Base-by-base conservation (phyloP, 2,888 invertebrate species). In the Cantharis nigra region DNA sequence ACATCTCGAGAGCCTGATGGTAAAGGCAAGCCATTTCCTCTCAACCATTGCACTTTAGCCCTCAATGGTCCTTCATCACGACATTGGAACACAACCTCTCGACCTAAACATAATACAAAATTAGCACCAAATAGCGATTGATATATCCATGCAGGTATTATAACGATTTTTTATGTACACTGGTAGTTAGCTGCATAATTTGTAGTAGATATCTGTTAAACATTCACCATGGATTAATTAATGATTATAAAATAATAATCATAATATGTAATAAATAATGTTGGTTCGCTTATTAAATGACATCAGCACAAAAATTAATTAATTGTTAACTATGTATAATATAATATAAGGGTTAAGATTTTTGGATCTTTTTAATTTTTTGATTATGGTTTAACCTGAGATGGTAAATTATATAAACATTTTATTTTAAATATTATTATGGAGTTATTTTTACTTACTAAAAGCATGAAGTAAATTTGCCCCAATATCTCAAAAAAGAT, bases 31-130 rank as follows among this genome's bases (percentile, higher is more conserved):
- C 94, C 93, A 72, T 93, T 93, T 69, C 93, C 94, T 72, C 94
- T 91, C 0, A 92, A 86, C 95, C 96, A 96, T 49, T 91, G 91
- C 5, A 97, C 96, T 71, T 91, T 91, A 3, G 95, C 94, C 74
- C 97, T 91, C 0, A 91, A 87, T 0, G 92, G 92, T n/a, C 98
- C 96, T 88, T 96, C 96, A 85, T 97, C 97, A 81, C 97, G 94
- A 86, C 98, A 98, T 89, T 94, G 95, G 91, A 98, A 96, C 49
- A 97, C 96, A 63, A 97, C 97, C 88, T 97, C 97, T 64, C 95
- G 94, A 88, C 96, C 98, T 78, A 75, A 16, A 78, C 13, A 65
- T 63, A 9, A 49, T n/a, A 75, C 10, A 67, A 20, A 72, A 69
- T 33, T n/a, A 20, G 14, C 26, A 67, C 26, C 26, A 67, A 49